Conservation (phyloP, 2,797 vertebrate genomes). For the Protosalanx chinensis region DNA sequence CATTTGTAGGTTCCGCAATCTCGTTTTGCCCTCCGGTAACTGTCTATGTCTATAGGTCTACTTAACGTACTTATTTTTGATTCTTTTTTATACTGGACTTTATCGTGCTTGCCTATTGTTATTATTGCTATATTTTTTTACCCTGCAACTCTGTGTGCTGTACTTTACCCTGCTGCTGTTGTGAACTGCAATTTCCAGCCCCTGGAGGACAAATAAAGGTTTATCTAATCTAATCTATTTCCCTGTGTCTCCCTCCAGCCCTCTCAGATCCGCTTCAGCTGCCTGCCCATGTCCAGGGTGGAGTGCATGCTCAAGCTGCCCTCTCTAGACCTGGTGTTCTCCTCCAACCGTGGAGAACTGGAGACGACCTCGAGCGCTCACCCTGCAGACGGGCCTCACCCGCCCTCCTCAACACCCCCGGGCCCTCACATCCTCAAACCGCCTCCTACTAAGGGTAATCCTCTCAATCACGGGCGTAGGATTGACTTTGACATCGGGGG, state of each 20-base stretch:
- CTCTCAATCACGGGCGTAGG: neutral
- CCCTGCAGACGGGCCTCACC: conserved; percentile 69
- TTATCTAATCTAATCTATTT: too few relatives aligned
- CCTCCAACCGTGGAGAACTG: conserved; percentile 93
- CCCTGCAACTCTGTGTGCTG: too few relatives aligned
- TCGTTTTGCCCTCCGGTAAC: neutral
- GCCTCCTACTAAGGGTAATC: conserved; percentile 82
- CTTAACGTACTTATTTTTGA: too few relatives aligned
- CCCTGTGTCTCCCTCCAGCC: conserved; percentile 71
- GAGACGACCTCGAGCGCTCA: conserved; percentile 79
- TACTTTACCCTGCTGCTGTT: too few relatives aligned
- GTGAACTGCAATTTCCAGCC: too few relatives aligned
- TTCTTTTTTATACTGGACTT: too few relatives aligned
- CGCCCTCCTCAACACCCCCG: conserved; percentile 64
- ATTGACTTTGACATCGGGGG: too few relatives aligned
- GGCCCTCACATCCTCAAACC: conserved; percentile 76
- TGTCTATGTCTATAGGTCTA: too few relatives aligned
- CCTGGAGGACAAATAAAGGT: too few relatives aligned
- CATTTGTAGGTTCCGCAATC: neutral
- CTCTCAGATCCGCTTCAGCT: conserved; percentile 98
- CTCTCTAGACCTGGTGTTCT: conserved; percentile 96
- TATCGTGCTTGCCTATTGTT: too few relatives aligned
- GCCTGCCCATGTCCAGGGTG: conserved; percentile 93
- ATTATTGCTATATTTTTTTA: too few relatives aligned
- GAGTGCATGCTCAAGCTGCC: conserved; percentile 98